These are phyloP conservation scores for Aeoliscus strigatus DNA, from an alignment of 2,797 vertebrate genomes.

Conservation along the genomic window DNA sequence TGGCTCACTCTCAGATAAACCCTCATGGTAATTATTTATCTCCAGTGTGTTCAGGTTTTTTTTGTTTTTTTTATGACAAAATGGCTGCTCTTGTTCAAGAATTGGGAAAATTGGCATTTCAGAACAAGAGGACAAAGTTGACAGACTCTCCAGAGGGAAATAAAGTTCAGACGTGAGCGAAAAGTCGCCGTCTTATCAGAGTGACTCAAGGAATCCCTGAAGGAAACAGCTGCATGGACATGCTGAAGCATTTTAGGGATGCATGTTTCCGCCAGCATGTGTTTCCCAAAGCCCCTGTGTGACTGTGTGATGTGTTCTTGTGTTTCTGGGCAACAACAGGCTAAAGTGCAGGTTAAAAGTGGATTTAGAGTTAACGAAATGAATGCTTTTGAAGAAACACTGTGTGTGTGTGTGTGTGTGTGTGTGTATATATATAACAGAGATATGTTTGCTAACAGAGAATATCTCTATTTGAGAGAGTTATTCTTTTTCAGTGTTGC, in stretches of 20 bases:
- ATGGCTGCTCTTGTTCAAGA: conserved; percentile 39
- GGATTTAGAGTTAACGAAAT: too few species aligned
- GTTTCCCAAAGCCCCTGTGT: conserved; percentile 49
- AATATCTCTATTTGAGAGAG: too few species aligned
- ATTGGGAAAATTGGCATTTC: conserved; percentile 17
- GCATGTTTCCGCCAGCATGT: conserved; percentile 39
- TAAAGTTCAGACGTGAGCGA: conserved; percentile 1
- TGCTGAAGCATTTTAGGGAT: conserved; percentile 19
- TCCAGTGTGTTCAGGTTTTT: neutral
- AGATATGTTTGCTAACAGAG: too few species aligned
- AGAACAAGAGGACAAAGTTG: conserved; percentile 16
- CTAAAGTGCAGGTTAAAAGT: too few species aligned
- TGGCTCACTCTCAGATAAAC: too few species aligned
- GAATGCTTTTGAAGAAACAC: too few species aligned
- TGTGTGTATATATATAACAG: too few species aligned
- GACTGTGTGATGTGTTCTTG: conserved; percentile 40
- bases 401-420: too few species aligned
- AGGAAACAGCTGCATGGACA: conserved; percentile 64
- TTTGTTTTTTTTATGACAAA: conserved; percentile 21
- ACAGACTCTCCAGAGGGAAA: conserved; percentile 19
- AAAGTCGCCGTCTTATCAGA: conserved; percentile 6
- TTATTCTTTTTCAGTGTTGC: conserved; percentile 80
- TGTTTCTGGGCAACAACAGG: conserved; percentile 25
- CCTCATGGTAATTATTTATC: too few species aligned
- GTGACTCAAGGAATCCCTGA: conserved; percentile 59